A percentile compares a stretch with the other conserved stretches of the same genome.
Conservation (phyloP, 2,888 invertebrate species). For the Paralinhomoeus sp. region DNA sequence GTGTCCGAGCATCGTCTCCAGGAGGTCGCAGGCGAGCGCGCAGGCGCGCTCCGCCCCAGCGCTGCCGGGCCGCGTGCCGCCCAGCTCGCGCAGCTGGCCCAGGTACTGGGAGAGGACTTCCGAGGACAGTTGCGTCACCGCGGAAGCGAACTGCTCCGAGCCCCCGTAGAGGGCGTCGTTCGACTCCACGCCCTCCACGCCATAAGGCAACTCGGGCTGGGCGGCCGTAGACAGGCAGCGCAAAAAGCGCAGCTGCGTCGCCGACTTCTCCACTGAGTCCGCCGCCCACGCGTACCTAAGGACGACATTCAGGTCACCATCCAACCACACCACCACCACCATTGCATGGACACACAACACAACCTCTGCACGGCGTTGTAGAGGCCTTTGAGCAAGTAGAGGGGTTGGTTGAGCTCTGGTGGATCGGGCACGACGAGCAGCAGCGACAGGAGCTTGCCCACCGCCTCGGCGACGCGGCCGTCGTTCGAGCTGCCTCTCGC, state of each 20-base stretch:
- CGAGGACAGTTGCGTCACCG: slow-evolving; percentile 51
- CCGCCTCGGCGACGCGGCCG: slow-evolving; percentile 26
- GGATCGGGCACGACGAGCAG: slow-evolving; percentile 48
- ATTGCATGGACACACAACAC: not conserved
- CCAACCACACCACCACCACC: too few species aligned
- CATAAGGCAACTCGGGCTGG: slow-evolving; percentile 61
- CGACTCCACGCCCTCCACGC: slow-evolving; percentile 66
- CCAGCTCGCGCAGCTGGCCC: slow-evolving; percentile 43
- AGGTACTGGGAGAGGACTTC: slow-evolving; percentile 54
- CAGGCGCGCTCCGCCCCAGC: slow-evolving; percentile 31
- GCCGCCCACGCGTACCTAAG: slow-evolving; percentile 30
- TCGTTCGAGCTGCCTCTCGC: slow-evolving; percentile 31
- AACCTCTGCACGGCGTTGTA: slow-evolving; percentile 50
- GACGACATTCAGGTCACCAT: too few species aligned
- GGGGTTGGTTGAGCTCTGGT: slow-evolving; percentile 44
- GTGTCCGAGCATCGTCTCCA: slow-evolving; percentile 26
- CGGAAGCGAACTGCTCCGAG: slow-evolving; percentile 57
- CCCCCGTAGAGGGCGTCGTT: slow-evolving; percentile 75
- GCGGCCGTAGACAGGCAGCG: slow-evolving; percentile 53
- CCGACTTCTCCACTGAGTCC: slow-evolving; percentile 39
- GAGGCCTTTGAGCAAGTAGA: slow-evolving; percentile 54
- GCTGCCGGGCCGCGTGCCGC: slow-evolving; percentile 29
- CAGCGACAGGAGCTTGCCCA: slow-evolving; percentile 53
- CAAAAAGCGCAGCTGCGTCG: slow-evolving; percentile 48
- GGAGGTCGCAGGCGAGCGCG: slow-evolving; percentile 43